phyloP scores from a whole-genome alignment of 2,888 invertebrate genomes.

The Schrankia costaestrigalis region DNA sequence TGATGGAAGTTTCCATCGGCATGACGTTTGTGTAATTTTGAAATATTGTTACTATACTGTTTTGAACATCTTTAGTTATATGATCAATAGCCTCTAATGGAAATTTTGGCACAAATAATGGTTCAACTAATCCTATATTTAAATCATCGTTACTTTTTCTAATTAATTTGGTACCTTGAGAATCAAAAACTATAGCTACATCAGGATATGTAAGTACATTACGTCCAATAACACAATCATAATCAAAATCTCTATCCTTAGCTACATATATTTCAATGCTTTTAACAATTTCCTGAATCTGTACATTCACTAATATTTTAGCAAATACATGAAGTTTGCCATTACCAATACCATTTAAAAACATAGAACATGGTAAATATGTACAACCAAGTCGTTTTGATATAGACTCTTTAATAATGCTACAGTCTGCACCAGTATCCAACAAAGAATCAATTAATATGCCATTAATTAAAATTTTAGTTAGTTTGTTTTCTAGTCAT shows the following conservation, averaged over 20 bases:
- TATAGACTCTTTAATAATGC: constrained; percentile 6
- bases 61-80: no score
- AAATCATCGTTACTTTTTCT: no score
- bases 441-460: no score
- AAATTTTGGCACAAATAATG: no score
- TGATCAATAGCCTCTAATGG: no score
- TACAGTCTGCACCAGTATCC: constrained; percentile 12
- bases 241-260: constrained; percentile 5
- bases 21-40: not conserved
- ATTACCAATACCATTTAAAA: constrained; percentile 1
- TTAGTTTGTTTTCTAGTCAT: no score
- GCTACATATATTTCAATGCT: constrained; percentile 19
- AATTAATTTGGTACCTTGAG: constrained; percentile 1
- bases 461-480: no score
- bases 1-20: not conserved
- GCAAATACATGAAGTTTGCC: constrained; percentile 1
- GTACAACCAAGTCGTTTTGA: not conserved
- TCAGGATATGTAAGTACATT: not conserved
- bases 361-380: not conserved
- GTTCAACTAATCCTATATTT: no score
- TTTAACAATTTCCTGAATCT: constrained; percentile 18
- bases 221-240: constrained; percentile 6
- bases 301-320: constrained; percentile 4
- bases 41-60: not conserved
- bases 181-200: constrained; percentile 3